Conservation (phyloP, 2,888 invertebrate species). For the Plusia festucae region DNA sequence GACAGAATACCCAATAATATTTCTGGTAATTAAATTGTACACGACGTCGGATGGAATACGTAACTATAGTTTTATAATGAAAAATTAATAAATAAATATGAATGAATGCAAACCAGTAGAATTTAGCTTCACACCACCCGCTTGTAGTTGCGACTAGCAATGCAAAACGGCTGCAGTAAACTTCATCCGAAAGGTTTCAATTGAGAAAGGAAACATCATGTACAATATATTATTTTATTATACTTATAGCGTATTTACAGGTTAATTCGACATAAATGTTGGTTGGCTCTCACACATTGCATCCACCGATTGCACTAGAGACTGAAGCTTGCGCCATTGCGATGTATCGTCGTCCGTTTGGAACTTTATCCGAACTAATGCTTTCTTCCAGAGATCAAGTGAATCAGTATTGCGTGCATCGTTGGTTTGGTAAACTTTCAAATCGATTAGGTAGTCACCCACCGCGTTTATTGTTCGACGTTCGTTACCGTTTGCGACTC, state of each 20-base stretch:
- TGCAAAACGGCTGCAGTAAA: neutral
- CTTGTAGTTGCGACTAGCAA: too few species aligned
- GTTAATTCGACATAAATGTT: conserved; percentile 4
- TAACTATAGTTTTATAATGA: neutral
- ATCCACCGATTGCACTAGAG: conserved; percentile 1
- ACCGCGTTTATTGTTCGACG: conserved; percentile 1
- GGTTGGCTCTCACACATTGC: conserved; percentile 4
- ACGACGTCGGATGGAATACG: conserved; percentile 2
- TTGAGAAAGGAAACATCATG: neutral
- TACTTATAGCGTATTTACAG: neutral
- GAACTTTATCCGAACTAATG: conserved; percentile 6
- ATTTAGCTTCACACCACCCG: neutral
- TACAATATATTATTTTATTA: conserved; percentile 4
- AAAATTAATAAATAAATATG: neutral
- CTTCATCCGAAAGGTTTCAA: neutral
- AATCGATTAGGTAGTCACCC: conserved; percentile 4
- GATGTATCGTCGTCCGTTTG: conserved; percentile 6
- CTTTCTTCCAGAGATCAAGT: conserved; percentile 1
- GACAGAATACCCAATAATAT: too few species aligned
- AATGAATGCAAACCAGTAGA: conserved; percentile 4
- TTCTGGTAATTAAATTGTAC: too few species aligned
- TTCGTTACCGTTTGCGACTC: conserved; percentile 8
- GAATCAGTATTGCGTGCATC: conserved; percentile 4
- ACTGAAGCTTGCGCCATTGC: conserved; percentile 9
- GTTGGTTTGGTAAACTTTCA: conserved; percentile 4